phyloP scores from a whole-genome alignment of 2,888 invertebrate species.

The Drosophila sordidapex region DNA sequence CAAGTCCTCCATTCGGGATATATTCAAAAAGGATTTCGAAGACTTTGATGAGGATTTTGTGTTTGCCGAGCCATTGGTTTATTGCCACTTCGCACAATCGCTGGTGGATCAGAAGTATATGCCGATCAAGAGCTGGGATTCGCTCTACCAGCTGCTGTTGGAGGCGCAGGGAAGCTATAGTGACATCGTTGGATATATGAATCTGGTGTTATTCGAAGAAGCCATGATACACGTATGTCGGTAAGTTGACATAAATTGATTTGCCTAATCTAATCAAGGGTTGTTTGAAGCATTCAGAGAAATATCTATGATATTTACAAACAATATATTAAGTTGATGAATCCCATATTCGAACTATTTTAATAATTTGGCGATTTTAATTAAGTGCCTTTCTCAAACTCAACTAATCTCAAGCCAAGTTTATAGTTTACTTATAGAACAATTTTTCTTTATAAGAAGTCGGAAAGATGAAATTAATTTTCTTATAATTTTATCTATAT shows the following conservation, averaged over 20 bases:
- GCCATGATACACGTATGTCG: slow-evolving; percentile 97
- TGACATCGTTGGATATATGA: slow-evolving; percentile 96
- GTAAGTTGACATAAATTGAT: slow-evolving; percentile 77
- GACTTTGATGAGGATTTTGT: slow-evolving; percentile 91
- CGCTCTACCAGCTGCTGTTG: slow-evolving; percentile 90
- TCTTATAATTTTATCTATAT: background rate
- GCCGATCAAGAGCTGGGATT: slow-evolving; percentile 90
- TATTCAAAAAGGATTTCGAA: slow-evolving; percentile 92
- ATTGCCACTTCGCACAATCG: slow-evolving; percentile 96
- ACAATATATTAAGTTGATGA: background rate
- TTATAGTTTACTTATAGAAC: background rate
- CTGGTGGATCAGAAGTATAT: slow-evolving; percentile 92
- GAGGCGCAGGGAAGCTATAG: slow-evolving; percentile 95
- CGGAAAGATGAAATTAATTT: background rate
- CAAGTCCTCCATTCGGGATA: slow-evolving; percentile 90
- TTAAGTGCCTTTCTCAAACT: background rate
- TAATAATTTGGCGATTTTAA: background rate
- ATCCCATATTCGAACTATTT: background rate
- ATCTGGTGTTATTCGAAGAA: slow-evolving; percentile 97
- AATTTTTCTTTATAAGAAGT: background rate
- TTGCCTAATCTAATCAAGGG: background rate
- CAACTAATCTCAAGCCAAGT: background rate
- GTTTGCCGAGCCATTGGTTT: slow-evolving; percentile 92
- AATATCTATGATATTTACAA: background rate
- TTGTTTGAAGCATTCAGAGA: background rate